phyloP scores from a whole-genome alignment of 2,888 invertebrate genomes.

The Hypomecis punctinalis region DNA sequence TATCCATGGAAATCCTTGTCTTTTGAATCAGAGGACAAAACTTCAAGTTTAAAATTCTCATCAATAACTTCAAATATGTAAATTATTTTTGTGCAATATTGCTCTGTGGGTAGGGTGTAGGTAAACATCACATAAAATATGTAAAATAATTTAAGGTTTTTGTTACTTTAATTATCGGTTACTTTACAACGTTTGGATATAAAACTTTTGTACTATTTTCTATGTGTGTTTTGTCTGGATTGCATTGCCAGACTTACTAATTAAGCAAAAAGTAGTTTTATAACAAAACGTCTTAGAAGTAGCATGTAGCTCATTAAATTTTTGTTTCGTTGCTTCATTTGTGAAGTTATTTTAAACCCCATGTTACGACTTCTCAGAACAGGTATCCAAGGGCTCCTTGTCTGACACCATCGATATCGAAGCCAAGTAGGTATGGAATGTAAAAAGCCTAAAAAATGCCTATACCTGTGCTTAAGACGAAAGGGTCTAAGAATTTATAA shows the following conservation, averaged over 20 bases:
- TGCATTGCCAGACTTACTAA: too few relatives aligned
- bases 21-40: not conserved
- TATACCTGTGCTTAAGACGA: slow-evolving; percentile 1
- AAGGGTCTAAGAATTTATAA: not conserved
- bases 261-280: too few relatives aligned
- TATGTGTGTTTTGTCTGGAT: too few relatives aligned
- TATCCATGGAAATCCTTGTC: not conserved
- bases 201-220: too few relatives aligned
- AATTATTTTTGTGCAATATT: too few relatives aligned
- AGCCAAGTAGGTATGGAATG: slow-evolving; percentile 14
- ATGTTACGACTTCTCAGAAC: slow-evolving; percentile 7
- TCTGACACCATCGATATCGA: slow-evolving; percentile 38
- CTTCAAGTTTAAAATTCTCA: not conserved
- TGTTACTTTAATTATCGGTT: too few relatives aligned
- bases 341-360: slow-evolving; percentile 1
- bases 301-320: too few relatives aligned
- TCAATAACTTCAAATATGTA: not conserved
- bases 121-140: too few relatives aligned
- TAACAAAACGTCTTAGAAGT: too few relatives aligned
- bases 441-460: slow-evolving; percentile 3
- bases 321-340: not conserved
- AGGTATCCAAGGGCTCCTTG: slow-evolving; percentile 42
- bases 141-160: too few relatives aligned
- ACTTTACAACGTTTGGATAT: too few relatives aligned
- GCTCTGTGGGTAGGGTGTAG: too few relatives aligned